phyloP scores from a whole-genome alignment of 2,797 vertebrate genomes.

The Cuniculus paca region DNA sequence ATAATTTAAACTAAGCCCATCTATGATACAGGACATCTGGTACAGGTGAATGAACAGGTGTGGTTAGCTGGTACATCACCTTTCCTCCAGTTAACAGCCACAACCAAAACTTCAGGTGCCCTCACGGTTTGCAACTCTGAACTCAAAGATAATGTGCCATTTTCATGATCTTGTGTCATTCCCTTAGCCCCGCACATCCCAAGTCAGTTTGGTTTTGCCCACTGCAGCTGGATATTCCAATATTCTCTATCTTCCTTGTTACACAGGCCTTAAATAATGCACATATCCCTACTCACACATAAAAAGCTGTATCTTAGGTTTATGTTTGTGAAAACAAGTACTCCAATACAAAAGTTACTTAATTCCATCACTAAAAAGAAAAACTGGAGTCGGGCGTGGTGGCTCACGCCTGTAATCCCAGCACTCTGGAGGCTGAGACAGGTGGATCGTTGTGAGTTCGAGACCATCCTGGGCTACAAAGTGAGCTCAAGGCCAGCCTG shows the following conservation, averaged over 20 bases:
- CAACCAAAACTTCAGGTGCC: conserved; percentile 10
- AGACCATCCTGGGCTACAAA: too few species aligned
- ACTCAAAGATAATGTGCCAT: neutral
- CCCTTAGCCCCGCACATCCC: neutral
- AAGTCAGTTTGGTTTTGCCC: neutral
- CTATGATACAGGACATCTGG: conserved; percentile 16
- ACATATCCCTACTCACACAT: neutral
- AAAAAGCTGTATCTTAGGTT: neutral
- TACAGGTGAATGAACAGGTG: neutral
- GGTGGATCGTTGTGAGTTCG: too few species aligned
- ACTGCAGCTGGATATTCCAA: conserved; percentile 15
- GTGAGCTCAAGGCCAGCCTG: too few species aligned
- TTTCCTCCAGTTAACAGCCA: conserved; percentile 25
- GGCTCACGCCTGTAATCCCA: too few species aligned
- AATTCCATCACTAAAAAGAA: neutral
- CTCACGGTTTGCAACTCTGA: neutral
- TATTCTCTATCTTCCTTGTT: neutral
- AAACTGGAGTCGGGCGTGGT: too few species aligned
- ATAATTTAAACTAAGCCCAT: conserved; percentile 15
- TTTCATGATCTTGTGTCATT: neutral
- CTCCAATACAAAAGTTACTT: neutral
- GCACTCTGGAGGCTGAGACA: too few species aligned
- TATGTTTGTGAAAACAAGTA: neutral
- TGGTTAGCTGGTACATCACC: neutral
- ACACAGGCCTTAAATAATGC: neutral